phyloP scores from a whole-genome alignment of 2,888 invertebrate genomes.

The Oligia latruncula region DNA sequence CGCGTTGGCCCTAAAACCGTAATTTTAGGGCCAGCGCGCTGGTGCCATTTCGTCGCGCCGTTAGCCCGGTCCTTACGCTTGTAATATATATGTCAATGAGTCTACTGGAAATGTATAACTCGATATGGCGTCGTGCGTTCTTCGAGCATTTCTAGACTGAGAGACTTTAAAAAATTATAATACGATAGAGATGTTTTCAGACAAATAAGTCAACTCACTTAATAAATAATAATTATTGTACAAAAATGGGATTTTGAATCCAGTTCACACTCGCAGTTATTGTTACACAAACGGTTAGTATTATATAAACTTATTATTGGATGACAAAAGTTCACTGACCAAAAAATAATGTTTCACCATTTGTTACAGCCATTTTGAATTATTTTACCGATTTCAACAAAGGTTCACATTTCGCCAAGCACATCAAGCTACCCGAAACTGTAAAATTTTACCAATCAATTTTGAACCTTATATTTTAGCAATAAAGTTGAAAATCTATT shows the following conservation, averaged over 20 bases:
- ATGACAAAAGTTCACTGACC: slow-evolving; percentile 3
- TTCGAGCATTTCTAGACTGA: slow-evolving; percentile 33
- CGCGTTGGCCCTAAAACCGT: no score
- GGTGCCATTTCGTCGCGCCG: no score
- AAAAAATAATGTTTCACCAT: background rate
- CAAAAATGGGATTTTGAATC: slow-evolving; percentile 30
- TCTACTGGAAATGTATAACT: background rate
- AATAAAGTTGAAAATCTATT: no score
- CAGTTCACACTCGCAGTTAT: slow-evolving; percentile 51
- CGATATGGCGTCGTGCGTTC: background rate
- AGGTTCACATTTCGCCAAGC: background rate
- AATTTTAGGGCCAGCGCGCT: no score
- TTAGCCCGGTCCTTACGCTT: no score
- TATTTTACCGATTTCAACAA: background rate
- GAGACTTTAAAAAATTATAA: slow-evolving; percentile 20
- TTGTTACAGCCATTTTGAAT: background rate
- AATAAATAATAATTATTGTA: slow-evolving; percentile 48
- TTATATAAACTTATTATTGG: slow-evolving; percentile 10
- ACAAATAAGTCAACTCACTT: slow-evolving; percentile 35
- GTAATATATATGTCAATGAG: no score
- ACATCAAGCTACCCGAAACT: no score
- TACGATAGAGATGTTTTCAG: slow-evolving; percentile 33
- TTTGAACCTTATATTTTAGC: no score
- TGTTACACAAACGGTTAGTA: slow-evolving; percentile 33
- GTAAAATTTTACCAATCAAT: no score